Evolutionary conservation across 2,797 vertebrate species (phyloP), one percentile per base, ranked within the genome.

Genomic region (Eleutherodactylus coqui): DNA sequence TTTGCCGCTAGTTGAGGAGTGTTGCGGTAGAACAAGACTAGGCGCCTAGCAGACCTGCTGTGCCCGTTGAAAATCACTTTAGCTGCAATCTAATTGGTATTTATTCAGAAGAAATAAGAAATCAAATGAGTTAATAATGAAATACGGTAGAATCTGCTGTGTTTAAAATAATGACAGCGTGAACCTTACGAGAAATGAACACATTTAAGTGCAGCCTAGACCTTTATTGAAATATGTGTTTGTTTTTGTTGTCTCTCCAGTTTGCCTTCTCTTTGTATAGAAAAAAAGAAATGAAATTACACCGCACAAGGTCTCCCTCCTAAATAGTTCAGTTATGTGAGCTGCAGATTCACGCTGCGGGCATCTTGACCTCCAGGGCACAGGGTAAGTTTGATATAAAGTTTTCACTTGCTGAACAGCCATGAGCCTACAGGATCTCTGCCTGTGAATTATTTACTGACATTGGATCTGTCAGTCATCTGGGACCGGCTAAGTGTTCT

Each of bases 321-420:
- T 29, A 70, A 29, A 43, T 38, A 72, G 49, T 73, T 38, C 47
- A 53, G 19, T 58, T 72, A 82, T 82, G 45, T 55, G 49, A 73
- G 80, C 36, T 24, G 13, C 36, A 55, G 47, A n/a, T 49, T 70
- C 47, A 38, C 53, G 80, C 80, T 73, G 49, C 47, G 64, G 67
- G 80, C 80, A 73, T 17, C 67, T 17, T 72, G 64, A 82, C 64
- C 79, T 82, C 64, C 5, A 75, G 53, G 51, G 38, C 82, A 62
- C 51, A 75, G 82, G 72, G 36, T 83, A 75, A 83, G 82, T 62
- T 75, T 83, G 69, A 75, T 83, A 75, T 60, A 75, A 83, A 75
- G 53, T 83, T 75, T 73, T 75, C 38, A 75, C 53, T 83, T 73
- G 53, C 43, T 75, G 53, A 83, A 75, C 82, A 75, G 17, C 38